These are phyloP conservation scores for Cryptocheilus praepositus DNA, from an alignment of 2,888 invertebrate genomes.

Conservation along the genomic window DNA sequence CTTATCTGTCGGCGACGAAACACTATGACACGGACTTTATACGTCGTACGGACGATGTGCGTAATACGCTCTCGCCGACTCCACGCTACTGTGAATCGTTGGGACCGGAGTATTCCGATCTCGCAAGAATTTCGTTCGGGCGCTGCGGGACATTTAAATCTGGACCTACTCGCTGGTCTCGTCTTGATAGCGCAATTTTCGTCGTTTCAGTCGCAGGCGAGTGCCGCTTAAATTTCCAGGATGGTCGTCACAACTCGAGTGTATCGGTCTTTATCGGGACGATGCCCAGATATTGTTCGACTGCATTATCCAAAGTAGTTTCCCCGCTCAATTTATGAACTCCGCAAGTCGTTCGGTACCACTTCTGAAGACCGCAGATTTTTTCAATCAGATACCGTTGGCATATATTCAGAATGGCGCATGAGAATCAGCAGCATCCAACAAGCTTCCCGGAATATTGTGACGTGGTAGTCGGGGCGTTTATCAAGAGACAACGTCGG, in stretches of 20 bases:
- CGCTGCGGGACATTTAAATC: constrained; percentile 4
- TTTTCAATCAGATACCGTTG: no score
- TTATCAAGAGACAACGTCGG: neutral
- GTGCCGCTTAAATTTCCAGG: no score
- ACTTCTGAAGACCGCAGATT: no score
- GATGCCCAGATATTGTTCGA: no score
- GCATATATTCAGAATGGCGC: no score
- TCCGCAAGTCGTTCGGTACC: neutral
- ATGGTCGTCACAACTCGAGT: no score
- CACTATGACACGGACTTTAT: no score
- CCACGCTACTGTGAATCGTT: constrained; percentile 32
- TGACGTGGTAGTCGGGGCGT: neutral
- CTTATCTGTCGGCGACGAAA: constrained; percentile 48
- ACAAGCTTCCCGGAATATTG: no score
- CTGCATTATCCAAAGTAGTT: no score
- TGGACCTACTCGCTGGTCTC: neutral
- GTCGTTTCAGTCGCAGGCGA: neutral
- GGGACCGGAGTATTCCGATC: neutral
- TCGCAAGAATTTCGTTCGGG: neutral
- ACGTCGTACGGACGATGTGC: constrained; percentile 24
- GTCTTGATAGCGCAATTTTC: neutral
- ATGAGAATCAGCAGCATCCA: no score
- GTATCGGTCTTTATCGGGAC: no score
- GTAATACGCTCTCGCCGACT: constrained; percentile 24
- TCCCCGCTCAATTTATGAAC: neutral